Percentiles rank a stretch among this genome's conserved stretches.
These are phyloP conservation scores for Cyphomyrus plagiostoma DNA, from an alignment of 2,113 vertebrate genomes.

Conservation along the genomic window DNA sequence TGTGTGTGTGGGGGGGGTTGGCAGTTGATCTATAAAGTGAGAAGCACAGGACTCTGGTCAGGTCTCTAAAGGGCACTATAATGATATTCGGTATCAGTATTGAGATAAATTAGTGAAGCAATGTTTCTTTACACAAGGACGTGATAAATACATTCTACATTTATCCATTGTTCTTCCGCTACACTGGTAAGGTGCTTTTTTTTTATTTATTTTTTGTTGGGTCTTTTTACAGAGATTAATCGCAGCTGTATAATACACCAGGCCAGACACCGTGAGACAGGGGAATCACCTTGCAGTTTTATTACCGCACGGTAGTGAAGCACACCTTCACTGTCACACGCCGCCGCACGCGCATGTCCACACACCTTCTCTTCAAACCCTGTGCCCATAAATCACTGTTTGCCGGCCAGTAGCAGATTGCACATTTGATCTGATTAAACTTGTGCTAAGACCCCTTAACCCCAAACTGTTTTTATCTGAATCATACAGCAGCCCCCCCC, in stretches of 20 bases:
- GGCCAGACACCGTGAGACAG: background rate
- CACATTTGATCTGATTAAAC: slow-evolving; percentile 29
- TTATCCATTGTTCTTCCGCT: background rate
- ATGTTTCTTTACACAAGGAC: background rate
- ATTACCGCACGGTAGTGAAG: background rate
- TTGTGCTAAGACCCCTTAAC: slow-evolving; percentile 16
- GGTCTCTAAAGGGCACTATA: background rate
- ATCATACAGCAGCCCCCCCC: background rate
- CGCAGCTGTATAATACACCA: background rate
- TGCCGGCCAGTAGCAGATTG: slow-evolving; percentile 19
- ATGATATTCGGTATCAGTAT: slow-evolving; percentile 1
- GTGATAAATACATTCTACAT: background rate
- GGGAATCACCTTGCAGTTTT: slow-evolving; percentile 15
- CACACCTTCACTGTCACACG: background rate
- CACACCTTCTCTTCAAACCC: background rate
- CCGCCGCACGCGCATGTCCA: slow-evolving; percentile 19
- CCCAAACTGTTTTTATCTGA: background rate
- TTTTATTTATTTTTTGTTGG: background rate
- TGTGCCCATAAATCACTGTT: slow-evolving; percentile 13
- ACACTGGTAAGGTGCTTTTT: background rate
- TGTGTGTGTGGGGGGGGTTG: background rate
- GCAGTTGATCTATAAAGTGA: background rate
- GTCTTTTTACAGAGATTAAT: background rate
- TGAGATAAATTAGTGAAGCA: background rate
- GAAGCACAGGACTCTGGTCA: background rate